These are phyloP conservation scores for Stegodyphus dumicola DNA, from an alignment of 1,140 invertebrate genomes.

Conservation along the genomic window DNA sequence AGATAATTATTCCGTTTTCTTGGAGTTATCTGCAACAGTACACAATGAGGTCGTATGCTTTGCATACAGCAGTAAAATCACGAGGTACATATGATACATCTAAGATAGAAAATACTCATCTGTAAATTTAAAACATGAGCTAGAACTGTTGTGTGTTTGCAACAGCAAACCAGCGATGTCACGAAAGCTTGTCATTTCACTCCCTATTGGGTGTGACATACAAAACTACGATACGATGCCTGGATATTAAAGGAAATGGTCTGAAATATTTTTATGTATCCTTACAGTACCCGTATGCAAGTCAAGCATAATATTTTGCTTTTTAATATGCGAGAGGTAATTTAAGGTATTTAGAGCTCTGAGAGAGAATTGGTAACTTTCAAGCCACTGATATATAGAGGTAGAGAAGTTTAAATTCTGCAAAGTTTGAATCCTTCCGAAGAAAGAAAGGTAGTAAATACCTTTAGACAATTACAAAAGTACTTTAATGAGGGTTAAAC, in stretches of 20 bases:
- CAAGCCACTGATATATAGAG: conserved; percentile 37
- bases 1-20: conserved; percentile 11
- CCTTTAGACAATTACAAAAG: no score
- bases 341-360: conserved; percentile 31
- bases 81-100: conserved; percentile 27
- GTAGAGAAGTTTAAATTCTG: conserved; percentile 45
- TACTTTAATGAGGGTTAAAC: no score
- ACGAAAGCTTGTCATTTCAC: no score
- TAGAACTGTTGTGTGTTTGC: conserved; percentile 12
- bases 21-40: no score
- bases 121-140: conserved; percentile 43
- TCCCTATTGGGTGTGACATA: no score
- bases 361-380: conserved; percentile 32
- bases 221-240: no score
- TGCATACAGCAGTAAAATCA: conserved; percentile 22
- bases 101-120: conserved; percentile 47
- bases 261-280: not conserved
- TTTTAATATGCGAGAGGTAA: conserved; percentile 38
- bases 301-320: conserved; percentile 9
- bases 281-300: conserved; percentile 50
- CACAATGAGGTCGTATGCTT: conserved; percentile 47
- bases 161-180: not conserved
- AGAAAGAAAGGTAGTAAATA: no score
- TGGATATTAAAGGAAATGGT: no score
- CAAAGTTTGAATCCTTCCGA: not conserved